A percentile compares a stretch with the other conserved stretches of the same genome.
Evolutionary conservation across 64 coral and sea anemone species (phyloP).

Genomic region (Actinia equina): DNA sequence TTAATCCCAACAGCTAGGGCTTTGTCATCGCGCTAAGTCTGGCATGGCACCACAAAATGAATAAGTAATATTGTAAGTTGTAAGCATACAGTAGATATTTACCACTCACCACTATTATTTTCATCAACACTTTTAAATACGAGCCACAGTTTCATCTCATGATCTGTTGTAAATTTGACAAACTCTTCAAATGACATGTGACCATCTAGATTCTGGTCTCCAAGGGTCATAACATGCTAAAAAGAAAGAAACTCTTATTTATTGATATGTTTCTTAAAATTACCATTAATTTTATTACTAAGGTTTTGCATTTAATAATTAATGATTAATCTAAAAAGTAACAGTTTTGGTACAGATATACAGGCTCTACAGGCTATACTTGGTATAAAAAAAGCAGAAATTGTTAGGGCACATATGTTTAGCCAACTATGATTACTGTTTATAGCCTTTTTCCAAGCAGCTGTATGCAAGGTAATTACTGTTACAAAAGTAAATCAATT

Average conservation of each 20-base stretch:
- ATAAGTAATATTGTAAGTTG: too few relatives aligned
- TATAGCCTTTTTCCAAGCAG: too few relatives aligned
- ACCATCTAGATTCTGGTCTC: constrained; percentile 83
- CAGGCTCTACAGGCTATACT: neutral
- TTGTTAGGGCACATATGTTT: too few relatives aligned
- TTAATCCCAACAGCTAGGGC: too few relatives aligned
- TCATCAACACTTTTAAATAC: constrained; percentile 83
- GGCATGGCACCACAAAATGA: too few relatives aligned
- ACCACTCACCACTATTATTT: constrained; percentile 73
- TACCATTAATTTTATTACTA: too few relatives aligned
- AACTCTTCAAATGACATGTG: constrained; percentile 99
- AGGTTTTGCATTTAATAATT: neutral
- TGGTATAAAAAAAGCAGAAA: neutral
- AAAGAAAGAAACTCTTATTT: neutral
- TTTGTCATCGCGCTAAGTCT: too few relatives aligned
- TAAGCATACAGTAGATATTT: neutral
- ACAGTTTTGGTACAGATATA: neutral
- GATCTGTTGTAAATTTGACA: constrained; percentile 89
- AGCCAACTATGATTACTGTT: too few relatives aligned
- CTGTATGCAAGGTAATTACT: too few relatives aligned
- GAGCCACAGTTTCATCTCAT: constrained; percentile 93
- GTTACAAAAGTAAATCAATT: too few relatives aligned
- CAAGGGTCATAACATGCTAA: constrained; percentile 93
- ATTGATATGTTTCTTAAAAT: neutral
- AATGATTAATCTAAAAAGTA: neutral